These are phyloP conservation scores for Lochmaea capreae DNA, from an alignment of 2,888 invertebrate species.

Conservation along the genomic window DNA sequence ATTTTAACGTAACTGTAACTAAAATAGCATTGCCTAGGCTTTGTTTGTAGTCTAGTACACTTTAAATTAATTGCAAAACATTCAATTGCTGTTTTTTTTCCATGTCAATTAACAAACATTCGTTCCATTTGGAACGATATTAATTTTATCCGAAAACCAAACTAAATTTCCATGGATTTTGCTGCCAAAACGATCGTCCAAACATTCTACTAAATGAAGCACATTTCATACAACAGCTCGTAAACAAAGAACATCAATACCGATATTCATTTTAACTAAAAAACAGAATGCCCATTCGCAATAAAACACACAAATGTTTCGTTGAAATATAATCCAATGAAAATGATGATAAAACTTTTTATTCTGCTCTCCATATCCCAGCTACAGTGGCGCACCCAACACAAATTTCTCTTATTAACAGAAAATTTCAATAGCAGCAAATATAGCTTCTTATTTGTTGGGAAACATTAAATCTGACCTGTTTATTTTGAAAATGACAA, in stretches of 20 bases:
- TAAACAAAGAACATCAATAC: slow-evolving; percentile 30
- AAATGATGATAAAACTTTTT: slow-evolving; percentile 45
- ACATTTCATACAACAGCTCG: slow-evolving; percentile 15
- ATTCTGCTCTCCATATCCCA: slow-evolving; percentile 57
- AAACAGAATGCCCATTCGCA: slow-evolving; percentile 26
- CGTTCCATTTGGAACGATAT: slow-evolving; percentile 3
- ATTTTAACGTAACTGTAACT: not conserved
- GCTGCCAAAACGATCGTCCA: slow-evolving; percentile 9
- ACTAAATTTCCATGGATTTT: slow-evolving; percentile 13
- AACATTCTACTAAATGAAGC: slow-evolving; percentile 20
- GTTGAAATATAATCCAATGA: slow-evolving; percentile 38
- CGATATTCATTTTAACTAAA: slow-evolving; percentile 26
- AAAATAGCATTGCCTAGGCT: not conserved
- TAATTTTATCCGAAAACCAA: slow-evolving; percentile 6
- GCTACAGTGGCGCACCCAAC: slow-evolving; percentile 20
- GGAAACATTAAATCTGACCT: too few relatives aligned
- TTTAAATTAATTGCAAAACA: not conserved
- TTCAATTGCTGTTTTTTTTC: not conserved
- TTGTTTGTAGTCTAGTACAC: too few relatives aligned
- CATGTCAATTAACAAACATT: slow-evolving; percentile 7
- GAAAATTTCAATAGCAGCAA: not conserved
- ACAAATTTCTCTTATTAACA: not conserved
- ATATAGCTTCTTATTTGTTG: too few relatives aligned
- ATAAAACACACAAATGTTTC: slow-evolving; percentile 45
- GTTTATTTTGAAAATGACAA: too few relatives aligned